Evolutionary conservation across 2,797 vertebrate species (phyloP).

Genomic region (Lutjanus argentimaculatus): DNA sequence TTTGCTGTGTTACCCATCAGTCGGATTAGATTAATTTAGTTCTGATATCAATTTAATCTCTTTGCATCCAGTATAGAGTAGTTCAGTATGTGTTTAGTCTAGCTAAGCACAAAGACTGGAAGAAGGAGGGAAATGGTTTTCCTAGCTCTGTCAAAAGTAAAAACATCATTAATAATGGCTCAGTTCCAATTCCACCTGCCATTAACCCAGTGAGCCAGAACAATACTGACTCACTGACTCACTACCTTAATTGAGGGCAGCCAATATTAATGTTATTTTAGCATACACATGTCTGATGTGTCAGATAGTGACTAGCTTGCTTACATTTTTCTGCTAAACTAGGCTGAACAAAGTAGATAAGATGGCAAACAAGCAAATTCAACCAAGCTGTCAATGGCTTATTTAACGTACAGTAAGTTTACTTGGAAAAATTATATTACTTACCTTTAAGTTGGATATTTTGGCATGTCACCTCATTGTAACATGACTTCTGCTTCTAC

Average conservation of each 20-base stretch:
- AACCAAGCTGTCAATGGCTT: neutral
- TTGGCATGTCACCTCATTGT: neutral
- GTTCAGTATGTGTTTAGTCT: constrained; percentile 20
- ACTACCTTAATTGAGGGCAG: neutral
- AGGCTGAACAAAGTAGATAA: neutral
- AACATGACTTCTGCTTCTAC: neutral
- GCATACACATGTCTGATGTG: neutral
- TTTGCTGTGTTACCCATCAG: neutral
- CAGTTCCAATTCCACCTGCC: constrained; percentile 4
- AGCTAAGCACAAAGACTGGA: constrained; percentile 31
- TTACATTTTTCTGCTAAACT: neutral
- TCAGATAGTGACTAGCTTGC: neutral
- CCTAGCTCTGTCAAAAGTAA: constrained; percentile 16
- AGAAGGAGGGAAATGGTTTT: constrained; percentile 11
- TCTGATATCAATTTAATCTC: neutral
- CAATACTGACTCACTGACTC: constrained; percentile 1
- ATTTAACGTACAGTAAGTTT: neutral
- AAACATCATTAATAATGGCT: constrained; percentile 40
- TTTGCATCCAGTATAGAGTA: neutral
- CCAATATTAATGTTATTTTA: constrained; percentile 6
- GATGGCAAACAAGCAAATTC: neutral
- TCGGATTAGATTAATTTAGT: neutral
- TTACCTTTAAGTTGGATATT: neutral
- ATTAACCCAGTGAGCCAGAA: constrained; percentile 12
- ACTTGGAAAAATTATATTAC: neutral